These are phyloP conservation scores for Dinomys branickii DNA, from an alignment of 2,113 vertebrate genomes.

Conservation along the genomic window DNA sequence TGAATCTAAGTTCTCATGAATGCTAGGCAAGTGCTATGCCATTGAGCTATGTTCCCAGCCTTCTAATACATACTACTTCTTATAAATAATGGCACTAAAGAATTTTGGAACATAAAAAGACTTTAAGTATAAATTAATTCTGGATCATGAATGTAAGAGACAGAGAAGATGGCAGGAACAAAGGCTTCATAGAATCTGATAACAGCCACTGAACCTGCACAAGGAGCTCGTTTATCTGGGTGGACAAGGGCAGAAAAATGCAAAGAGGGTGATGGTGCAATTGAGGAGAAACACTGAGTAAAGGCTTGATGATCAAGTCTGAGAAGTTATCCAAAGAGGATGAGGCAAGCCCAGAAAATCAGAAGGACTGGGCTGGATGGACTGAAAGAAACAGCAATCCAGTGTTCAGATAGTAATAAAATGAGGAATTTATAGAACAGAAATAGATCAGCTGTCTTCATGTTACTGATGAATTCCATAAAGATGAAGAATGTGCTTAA, in stretches of 20 bases:
- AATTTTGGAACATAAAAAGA: background rate
- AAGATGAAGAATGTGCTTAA: background rate
- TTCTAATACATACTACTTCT: background rate
- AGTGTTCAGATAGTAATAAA: background rate
- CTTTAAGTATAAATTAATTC: constrained; percentile 27
- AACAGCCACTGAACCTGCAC: background rate
- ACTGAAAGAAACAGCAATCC: background rate
- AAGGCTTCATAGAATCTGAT: background rate
- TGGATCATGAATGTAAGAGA: background rate
- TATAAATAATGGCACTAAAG: background rate
- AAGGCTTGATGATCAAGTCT: background rate
- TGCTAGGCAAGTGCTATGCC: background rate
- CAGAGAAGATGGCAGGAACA: background rate
- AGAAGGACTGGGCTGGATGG: background rate
- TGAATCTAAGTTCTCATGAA: background rate
- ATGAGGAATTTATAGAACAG: background rate
- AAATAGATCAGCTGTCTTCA: background rate
- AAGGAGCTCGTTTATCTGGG: background rate
- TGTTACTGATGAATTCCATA: constrained; percentile 17
- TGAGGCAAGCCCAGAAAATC: background rate
- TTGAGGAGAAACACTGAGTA: background rate
- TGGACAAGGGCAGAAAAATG: background rate
- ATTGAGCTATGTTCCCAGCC: background rate
- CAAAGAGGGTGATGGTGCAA: background rate
- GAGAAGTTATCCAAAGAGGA: background rate